phyloP scores from a whole-genome alignment of 2,888 invertebrate genomes.

The Oeneis ivallda region DNA sequence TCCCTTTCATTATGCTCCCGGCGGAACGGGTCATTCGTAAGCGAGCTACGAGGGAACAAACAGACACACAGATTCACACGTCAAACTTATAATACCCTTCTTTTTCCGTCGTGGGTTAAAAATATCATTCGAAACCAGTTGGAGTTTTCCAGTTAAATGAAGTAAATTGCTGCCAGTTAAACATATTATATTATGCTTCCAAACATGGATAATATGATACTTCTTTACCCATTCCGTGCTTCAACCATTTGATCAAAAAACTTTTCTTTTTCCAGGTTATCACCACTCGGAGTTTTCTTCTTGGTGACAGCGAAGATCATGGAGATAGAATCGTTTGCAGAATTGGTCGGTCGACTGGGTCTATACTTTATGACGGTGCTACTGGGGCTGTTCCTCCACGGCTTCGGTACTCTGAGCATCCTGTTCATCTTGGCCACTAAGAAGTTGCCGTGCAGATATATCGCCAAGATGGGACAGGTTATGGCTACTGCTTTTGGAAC shows the following conservation, averaged over 20 bases:
- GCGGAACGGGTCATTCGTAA: no score
- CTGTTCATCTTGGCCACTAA: conserved; percentile 92
- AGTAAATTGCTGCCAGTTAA: no score
- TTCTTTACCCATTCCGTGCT: no score
- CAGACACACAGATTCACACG: no score
- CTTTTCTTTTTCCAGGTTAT: conserved; percentile 85
- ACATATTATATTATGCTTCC: no score
- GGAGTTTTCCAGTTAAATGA: no score
- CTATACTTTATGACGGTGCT: conserved; percentile 96
- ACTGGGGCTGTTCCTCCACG: conserved; percentile 94
- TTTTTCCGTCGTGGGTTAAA: no score
- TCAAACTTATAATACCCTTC: no score
- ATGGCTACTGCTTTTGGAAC: conserved; percentile 98
- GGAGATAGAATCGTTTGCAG: conserved; percentile 92
- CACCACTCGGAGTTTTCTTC: conserved; percentile 94
- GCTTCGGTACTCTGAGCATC: conserved; percentile 93
- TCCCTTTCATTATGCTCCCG: no score
- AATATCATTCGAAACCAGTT: no score
- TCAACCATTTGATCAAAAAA: background rate
- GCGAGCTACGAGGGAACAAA: no score
- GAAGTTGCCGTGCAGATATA: conserved; percentile 90
- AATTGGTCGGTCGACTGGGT: conserved; percentile 93
- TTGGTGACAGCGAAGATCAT: conserved; percentile 94
- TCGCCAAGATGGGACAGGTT: conserved; percentile 93
- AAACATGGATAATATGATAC: no score